Evolutionary conservation across 2,113 vertebrate genomes (phyloP).

Genomic region (Xenus cinereus): DNA sequence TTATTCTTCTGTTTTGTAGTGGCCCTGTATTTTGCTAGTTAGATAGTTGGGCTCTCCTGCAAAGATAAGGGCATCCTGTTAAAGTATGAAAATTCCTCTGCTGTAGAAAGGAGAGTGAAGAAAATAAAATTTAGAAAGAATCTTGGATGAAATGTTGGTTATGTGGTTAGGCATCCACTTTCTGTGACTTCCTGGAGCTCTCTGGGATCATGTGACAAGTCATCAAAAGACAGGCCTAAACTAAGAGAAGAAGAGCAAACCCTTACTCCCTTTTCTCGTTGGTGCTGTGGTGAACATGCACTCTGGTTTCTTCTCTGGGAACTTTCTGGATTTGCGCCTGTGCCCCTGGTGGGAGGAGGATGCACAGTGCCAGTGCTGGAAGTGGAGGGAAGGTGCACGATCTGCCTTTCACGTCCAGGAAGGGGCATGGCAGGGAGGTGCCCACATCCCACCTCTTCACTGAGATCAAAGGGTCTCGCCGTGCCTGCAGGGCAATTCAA

Average conservation of each 20-base stretch:
- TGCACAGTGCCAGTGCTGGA: not conserved
- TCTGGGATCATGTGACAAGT: not conserved
- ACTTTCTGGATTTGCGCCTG: not conserved
- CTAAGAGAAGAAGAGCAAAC: not conserved
- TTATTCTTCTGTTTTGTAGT: not conserved
- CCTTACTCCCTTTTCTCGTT: not conserved
- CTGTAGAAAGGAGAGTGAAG: not conserved
- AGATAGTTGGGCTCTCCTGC: not conserved
- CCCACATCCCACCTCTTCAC: not conserved
- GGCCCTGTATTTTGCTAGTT: not conserved
- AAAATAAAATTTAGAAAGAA: not conserved
- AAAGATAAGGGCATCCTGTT: not conserved
- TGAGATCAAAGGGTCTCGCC: not conserved
- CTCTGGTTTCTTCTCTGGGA: not conserved
- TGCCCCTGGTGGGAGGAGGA: not conserved
- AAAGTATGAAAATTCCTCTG: not conserved
- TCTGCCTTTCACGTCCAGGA: not conserved
- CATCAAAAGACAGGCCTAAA: not conserved
- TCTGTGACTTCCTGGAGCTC: not conserved
- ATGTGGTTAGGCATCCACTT: not conserved
- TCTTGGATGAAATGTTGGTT: not conserved
- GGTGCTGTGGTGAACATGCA: not conserved
- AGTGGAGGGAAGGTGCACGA: not conserved
- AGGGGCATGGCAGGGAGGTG: not conserved
- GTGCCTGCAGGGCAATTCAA: not conserved